A percentile compares a stretch with the other conserved stretches of the same genome.
These are phyloP conservation scores for Venustaconcha ellipsiformis DNA, from an alignment of 1,140 invertebrate species.

Conservation along the genomic window DNA sequence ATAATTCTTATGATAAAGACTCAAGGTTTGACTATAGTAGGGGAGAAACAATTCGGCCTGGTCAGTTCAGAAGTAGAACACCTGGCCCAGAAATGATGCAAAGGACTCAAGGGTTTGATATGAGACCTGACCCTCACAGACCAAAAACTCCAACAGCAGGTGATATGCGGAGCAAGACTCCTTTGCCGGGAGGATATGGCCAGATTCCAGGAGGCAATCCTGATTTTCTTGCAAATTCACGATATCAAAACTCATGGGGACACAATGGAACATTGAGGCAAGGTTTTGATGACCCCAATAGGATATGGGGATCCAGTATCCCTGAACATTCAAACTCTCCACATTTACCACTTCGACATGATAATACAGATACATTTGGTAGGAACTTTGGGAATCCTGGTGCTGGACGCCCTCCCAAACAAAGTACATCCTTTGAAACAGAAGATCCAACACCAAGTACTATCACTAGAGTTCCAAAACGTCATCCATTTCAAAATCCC, in stretches of 20 bases:
- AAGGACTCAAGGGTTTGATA: conserved; percentile 41
- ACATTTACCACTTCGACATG: conserved; percentile 23
- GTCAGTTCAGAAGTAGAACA: conserved; percentile 64
- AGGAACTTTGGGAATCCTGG: conserved; percentile 28
- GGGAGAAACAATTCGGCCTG: conserved; percentile 47
- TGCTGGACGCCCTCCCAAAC: conserved; percentile 68
- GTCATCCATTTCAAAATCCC: conserved; percentile 38
- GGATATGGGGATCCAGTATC: conserved; percentile 32
- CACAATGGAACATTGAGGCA: conserved; percentile 18
- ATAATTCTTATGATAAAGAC: conserved; percentile 46
- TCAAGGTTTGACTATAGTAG: conserved; percentile 25
- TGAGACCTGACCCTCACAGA: conserved; percentile 46
- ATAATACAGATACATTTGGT: conserved; percentile 15
- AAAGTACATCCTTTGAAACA: conserved; percentile 79
- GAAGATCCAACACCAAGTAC: conserved; percentile 65
- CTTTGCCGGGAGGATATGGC: conserved; percentile 38
- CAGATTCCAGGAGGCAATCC: conserved; percentile 35
- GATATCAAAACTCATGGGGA: conserved; percentile 36
- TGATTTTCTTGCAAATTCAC: conserved; percentile 36
- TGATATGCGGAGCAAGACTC: conserved; percentile 63
- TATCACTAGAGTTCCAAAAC: conserved; percentile 53
- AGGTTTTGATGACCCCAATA: conserved; percentile 23
- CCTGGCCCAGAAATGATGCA: conserved; percentile 67
- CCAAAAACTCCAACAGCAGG: conserved; percentile 66
- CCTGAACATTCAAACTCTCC: conserved; percentile 27